Percentiles rank a stretch among this genome's conserved stretches.
phyloP scores from a whole-genome alignment of 2,113 vertebrate genomes.

The Anguilla japonica region DNA sequence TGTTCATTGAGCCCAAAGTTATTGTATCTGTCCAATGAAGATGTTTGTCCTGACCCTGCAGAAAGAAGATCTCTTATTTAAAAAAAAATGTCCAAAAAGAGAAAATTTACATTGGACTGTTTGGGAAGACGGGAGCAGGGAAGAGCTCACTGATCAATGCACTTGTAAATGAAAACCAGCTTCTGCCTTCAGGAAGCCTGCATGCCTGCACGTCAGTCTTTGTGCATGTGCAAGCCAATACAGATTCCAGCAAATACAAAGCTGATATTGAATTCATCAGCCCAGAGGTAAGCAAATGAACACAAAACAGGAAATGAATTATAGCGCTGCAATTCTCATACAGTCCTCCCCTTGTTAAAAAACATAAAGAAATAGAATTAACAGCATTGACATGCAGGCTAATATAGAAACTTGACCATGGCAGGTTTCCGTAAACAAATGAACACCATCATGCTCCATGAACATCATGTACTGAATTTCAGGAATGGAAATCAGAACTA shows the following conservation, averaged over 20 bases:
- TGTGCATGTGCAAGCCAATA: slow-evolving; percentile 53
- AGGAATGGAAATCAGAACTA: slow-evolving; percentile 22
- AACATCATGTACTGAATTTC: not conserved
- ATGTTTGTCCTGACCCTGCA: not conserved
- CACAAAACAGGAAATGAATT: not conserved
- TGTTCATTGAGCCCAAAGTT: not conserved
- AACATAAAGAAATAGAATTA: not conserved
- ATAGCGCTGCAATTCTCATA: not conserved
- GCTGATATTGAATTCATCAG: slow-evolving; percentile 59
- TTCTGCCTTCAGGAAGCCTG: slow-evolving; percentile 50
- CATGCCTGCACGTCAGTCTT: slow-evolving; percentile 58
- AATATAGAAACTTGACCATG: not conserved
- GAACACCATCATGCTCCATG: too few species aligned
- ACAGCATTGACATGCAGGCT: not conserved
- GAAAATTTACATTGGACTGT: slow-evolving; percentile 15
- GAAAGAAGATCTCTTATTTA: not conserved
- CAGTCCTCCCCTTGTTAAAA: too few species aligned
- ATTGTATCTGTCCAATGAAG: not conserved
- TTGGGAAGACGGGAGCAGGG: slow-evolving; percentile 35
- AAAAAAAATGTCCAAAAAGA: not conserved
- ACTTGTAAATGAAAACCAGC: slow-evolving; percentile 41
- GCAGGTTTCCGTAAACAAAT: too few species aligned
- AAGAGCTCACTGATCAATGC: slow-evolving; percentile 61
- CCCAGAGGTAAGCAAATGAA: slow-evolving; percentile 42
- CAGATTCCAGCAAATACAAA: slow-evolving; percentile 26